Evolutionary conservation across 2,113 vertebrate genomes (phyloP).

Genomic region (Coptodon rendalli): DNA sequence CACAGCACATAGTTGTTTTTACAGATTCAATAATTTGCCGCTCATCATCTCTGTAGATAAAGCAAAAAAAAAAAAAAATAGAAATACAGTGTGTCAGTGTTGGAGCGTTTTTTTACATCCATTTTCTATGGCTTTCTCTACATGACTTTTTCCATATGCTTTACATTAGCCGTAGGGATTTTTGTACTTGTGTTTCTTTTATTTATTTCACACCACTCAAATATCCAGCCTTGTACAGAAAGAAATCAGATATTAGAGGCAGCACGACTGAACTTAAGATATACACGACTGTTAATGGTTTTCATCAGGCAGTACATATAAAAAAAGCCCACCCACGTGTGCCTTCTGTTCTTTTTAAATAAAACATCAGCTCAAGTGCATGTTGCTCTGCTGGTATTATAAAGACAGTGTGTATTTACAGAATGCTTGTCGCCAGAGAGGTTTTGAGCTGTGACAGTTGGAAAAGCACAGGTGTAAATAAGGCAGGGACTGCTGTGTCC

Average conservation of each 20-base stretch:
- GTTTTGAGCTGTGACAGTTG: background rate
- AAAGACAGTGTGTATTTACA: background rate
- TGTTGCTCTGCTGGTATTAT: background rate
- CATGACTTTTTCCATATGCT: background rate
- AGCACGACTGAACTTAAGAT: background rate
- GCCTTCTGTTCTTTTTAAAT: background rate
- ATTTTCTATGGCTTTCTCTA: background rate
- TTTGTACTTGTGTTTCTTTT: background rate
- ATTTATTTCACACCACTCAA: background rate
- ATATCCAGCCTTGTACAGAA: background rate
- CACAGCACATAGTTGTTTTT: background rate
- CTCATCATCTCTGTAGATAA: background rate
- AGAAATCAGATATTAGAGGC: background rate
- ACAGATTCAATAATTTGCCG: rapidly evolving
- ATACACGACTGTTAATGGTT: background rate
- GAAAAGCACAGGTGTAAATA: background rate
- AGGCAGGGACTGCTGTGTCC: background rate
- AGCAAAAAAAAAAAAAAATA: background rate
- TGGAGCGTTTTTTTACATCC: background rate
- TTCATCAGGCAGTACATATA: background rate
- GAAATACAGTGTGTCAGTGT: background rate
- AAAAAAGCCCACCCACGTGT: background rate
- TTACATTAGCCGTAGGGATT: background rate
- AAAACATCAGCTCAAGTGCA: background rate
- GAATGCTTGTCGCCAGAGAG: background rate